Evolutionary conservation across 2,797 vertebrate species (phyloP), one percentile per base, ranked within the genome.

Genomic region (Karalla daura): DNA sequence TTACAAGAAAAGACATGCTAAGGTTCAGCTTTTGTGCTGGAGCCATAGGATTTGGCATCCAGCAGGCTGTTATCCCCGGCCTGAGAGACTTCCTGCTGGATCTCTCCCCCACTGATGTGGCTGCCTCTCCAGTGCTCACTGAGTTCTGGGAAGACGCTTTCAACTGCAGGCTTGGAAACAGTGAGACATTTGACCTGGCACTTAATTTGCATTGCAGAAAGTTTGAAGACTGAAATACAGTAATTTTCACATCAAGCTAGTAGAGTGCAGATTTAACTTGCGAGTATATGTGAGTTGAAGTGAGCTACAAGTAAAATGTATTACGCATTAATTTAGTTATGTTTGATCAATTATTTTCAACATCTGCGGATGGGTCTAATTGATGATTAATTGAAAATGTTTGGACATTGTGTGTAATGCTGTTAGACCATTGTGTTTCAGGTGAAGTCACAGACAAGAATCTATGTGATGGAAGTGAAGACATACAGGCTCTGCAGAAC

Each of bases 91-190:
- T 91, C 63, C 41, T 93, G 39, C 46, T 90, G 50, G 74, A 87
- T 54, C 80, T 88, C 13, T 58, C 68, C 25, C 83, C 81, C 0
- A 17, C 52, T 13, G 41, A 77, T 64, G 81, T 69, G 5, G 14
- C 70, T 35, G 43, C 63, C 7, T 91, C 84, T 3, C 45, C 76
- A 0, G 1, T 90, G 24, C 53, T 92, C 7, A 86, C 78, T 12
- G 85, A 92, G 63, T 87, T 89, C 49, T 91, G 87, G 85, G 87
- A 92, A 44, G 80, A 65, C 5, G 56, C 80, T 14, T 92, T 93
- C 43, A 72, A 77, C 33, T 92, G 89, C 59, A 79, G 24, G 10
- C 64, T 86, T 23, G 17, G 20, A 27, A 70, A 63, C 68, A 47
- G 72, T 65, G 37, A 75, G 24, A 74, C 17, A 17, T n/a, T 43